Evolutionary conservation across 2,797 vertebrate species (phyloP), one percentile per base, ranked within the genome.

Genomic region (Borostomias antarcticus): DNA sequence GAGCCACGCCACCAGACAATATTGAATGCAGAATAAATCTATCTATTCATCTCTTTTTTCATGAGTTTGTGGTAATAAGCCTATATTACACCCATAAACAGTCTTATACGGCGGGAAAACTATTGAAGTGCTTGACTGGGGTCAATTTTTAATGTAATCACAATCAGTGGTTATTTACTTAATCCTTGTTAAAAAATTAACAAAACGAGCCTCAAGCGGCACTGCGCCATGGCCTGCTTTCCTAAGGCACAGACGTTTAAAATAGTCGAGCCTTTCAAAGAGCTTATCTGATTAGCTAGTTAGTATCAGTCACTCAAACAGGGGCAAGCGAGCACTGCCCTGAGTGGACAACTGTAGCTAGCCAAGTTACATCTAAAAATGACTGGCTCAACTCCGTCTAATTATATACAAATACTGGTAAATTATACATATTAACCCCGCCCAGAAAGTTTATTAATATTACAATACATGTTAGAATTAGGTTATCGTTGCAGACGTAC

Each of bases 271-370:
- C 69, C 48, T 73, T 75, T 75, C 37, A 66, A 59, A 57, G 45
- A 32, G 63, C 64, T 76, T 75, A 83, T 73, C 76, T 59, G 69
- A 81, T 81, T 79, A 81, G 45, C 3, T 40, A 61, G 50, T 53
- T 40, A 64, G 50, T 53, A 33, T 61, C 54, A 61, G 45, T 32
- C 60, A 35, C 15, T 47, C 64, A 64, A 68, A 81, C 59, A 48
- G 56, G 37, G n/a, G 32, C 52, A 45, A 45, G 26, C 65, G 30
- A 59, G 30, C 54, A 13, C 65, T 5, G 52, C 47, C 32, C 61
- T 23, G 30, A 40, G 32, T 37, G 68, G 50, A 79, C 32, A 45
- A 37, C 64, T 43, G 52, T 15, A 45, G 40, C 40, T 9, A 45
- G n/a, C 5, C 17, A 40, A 2, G 40, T 45, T 29, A 69, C 58